phyloP scores from a whole-genome alignment of 23 tunicate species.

The Diplosoma virens region DNA sequence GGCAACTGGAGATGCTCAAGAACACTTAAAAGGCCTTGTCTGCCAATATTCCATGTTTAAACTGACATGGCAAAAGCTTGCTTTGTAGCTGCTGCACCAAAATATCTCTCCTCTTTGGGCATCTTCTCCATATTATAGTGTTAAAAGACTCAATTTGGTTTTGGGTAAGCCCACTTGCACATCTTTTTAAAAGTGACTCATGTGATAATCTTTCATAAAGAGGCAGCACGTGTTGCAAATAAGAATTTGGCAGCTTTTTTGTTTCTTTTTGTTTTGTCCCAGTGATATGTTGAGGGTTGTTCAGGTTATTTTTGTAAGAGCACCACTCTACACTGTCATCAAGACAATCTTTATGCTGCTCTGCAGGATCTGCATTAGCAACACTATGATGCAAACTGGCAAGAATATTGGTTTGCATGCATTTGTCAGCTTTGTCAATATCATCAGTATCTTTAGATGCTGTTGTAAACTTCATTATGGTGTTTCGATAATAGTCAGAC shows the following conservation, averaged over 20 bases:
- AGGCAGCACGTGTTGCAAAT: constrained; percentile 7
- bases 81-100: constrained; percentile 1
- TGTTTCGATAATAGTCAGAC: neutral
- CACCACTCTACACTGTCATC: neutral
- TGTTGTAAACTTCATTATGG: constrained; percentile 8
- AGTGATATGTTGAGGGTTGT: neutral
- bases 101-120: constrained; percentile 14
- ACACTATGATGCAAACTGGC: constrained; percentile 8
- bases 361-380: neutral
- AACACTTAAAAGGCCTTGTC: no score
- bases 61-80: neutral
- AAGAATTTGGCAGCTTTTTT: constrained; percentile 5
- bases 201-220: constrained; percentile 6
- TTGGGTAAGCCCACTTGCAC: constrained; percentile 19
- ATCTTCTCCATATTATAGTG: neutral
- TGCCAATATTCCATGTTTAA: constrained; percentile 14
- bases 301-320: neutral
- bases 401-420: neutral
- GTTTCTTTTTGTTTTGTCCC: neutral
- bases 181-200: constrained; percentile 9
- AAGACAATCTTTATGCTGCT: constrained; percentile 15
- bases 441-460: constrained; percentile 18
- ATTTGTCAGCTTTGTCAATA: neutral
- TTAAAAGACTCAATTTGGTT: constrained; percentile 23
- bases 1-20: no score